phyloP scores from a whole-genome alignment of 2,888 invertebrate species.

The Hyles lineata region DNA sequence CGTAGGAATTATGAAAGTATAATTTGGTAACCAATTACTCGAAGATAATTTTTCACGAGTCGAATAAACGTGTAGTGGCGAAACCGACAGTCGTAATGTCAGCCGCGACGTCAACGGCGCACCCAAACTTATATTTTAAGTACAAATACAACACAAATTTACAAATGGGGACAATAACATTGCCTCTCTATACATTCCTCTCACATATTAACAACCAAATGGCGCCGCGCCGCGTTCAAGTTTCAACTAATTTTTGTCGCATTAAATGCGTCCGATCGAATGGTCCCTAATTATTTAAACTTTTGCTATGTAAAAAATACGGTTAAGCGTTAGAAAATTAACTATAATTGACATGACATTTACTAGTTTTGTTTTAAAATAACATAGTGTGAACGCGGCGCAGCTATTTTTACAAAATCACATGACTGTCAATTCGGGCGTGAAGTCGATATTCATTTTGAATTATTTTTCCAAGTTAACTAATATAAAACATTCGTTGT shows the following conservation, averaged over 20 bases:
- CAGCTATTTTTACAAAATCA: not conserved
- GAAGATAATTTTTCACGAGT: not conserved
- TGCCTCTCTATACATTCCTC: constrained; percentile 40
- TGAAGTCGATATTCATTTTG: not conserved
- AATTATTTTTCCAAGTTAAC: not conserved
- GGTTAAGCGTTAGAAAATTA: constrained; percentile 15
- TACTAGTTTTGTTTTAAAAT: not conserved
- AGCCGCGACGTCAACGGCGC: constrained; percentile 20
- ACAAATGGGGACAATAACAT: constrained; percentile 49
- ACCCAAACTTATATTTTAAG: constrained; percentile 49
- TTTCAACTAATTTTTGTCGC: constrained; percentile 16
- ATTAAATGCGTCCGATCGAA: constrained; percentile 19
- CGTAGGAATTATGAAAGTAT: no score
- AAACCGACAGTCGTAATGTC: not conserved
- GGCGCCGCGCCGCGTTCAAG: constrained; percentile 18
- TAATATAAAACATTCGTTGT: no score
- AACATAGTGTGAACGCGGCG: constrained; percentile 9
- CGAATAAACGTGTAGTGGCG: not conserved
- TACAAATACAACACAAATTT: constrained; percentile 57
- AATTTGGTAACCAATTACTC: no score
- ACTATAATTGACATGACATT: constrained; percentile 22
- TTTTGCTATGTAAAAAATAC: not conserved
- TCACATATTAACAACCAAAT: constrained; percentile 8
- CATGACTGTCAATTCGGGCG: not conserved
- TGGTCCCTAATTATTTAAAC: constrained; percentile 15